Evolutionary conservation across 30 jellyfish, hydroid and myxozoan species (phyloP).

Genomic region (Cassiopea xamachana): DNA sequence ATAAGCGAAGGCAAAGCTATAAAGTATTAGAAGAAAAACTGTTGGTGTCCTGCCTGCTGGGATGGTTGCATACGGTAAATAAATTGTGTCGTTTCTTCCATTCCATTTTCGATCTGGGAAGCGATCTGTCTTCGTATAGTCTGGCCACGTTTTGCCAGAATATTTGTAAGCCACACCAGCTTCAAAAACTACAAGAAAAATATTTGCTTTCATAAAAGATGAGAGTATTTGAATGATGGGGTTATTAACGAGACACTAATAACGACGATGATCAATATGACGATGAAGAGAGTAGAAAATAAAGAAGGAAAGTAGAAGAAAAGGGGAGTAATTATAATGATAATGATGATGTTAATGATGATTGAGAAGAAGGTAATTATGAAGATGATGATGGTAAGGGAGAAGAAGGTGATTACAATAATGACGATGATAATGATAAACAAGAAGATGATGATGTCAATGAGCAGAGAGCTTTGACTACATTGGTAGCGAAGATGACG

Average conservation of each 20-base stretch:
- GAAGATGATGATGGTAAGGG: neutral
- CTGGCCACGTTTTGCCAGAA: slow-evolving; percentile 74
- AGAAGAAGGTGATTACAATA: neutral
- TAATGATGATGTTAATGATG: neutral
- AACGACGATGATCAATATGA: too few species aligned
- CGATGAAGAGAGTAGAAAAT: too few species aligned
- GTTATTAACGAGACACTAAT: too few species aligned
- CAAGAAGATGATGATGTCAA: neutral
- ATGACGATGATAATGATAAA: neutral
- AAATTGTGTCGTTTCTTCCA: slow-evolving; percentile 85
- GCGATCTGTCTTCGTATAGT: slow-evolving; percentile 47
- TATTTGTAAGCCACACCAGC: slow-evolving; percentile 73
- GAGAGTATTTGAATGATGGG: too few species aligned
- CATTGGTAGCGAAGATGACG: neutral
- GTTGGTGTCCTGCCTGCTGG: slow-evolving; percentile 64
- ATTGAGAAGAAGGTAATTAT: neutral
- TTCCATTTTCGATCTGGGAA: slow-evolving; percentile 81
- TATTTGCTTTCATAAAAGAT: too few species aligned
- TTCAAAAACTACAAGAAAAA: slow-evolving; percentile 64
- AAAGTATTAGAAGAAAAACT: neutral
- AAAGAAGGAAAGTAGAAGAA: too few species aligned
- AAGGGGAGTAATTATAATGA: neutral
- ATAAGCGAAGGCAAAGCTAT: too few species aligned
- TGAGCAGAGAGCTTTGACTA: neutral
- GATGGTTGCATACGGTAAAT: slow-evolving; percentile 87